Percentiles rank a stretch among this genome's conserved stretches.
Evolutionary conservation across 2,113 vertebrate species (phyloP).

Genomic region (Passer montanus): DNA sequence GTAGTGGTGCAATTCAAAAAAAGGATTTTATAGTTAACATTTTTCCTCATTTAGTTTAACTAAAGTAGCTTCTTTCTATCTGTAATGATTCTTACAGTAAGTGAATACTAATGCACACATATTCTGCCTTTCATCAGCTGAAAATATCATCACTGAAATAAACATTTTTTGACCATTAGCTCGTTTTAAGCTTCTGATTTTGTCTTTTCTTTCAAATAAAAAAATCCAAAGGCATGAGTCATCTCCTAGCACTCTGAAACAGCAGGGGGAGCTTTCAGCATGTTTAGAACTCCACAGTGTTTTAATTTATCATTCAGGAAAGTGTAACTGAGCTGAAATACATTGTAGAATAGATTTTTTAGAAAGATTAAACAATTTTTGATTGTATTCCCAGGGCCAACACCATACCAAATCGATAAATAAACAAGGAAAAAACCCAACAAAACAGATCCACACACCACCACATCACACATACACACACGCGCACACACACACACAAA

Average conservation of each 20-base stretch:
- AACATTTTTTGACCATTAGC: not conserved
- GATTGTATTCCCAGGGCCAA: not conserved
- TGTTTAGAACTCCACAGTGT: not conserved
- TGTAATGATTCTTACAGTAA: not conserved
- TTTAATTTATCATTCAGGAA: not conserved
- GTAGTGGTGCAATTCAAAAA: not conserved
- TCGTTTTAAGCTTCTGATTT: not conserved
- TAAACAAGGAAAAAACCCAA: not conserved
- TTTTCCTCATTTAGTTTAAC: not conserved
- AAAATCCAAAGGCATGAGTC: not conserved
- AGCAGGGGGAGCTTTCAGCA: slow-evolving; percentile 64
- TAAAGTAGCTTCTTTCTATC: not conserved
- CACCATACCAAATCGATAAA: not conserved
- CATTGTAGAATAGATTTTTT: slow-evolving; percentile 1
- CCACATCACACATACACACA: not conserved
- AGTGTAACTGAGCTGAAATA: not conserved
- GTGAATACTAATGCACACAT: not conserved
- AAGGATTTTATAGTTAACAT: not conserved
- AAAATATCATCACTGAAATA: not conserved
- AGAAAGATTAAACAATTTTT: not conserved
- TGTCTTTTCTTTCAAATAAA: not conserved
- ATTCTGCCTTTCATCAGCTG: not conserved
- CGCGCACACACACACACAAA: not conserved
- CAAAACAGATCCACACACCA: not conserved
- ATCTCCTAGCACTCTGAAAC: not conserved